These are phyloP conservation scores for Puffinus mauretanicus DNA, from an alignment of 2,113 vertebrate genomes.

Conservation along the genomic window DNA sequence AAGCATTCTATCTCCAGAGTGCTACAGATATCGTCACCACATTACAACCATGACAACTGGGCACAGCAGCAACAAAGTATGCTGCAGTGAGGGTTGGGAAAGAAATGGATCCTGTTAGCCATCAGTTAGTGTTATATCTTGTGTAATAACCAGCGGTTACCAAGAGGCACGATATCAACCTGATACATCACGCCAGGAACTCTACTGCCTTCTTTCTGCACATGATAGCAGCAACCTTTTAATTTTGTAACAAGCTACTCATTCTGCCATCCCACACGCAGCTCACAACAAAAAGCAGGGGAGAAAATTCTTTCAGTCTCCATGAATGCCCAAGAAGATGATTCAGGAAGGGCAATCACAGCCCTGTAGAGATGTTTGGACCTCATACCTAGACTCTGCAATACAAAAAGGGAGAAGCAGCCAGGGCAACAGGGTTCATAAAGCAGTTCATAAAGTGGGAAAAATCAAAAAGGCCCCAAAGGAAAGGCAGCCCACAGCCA, in stretches of 20 bases:
- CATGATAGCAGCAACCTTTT: neutral
- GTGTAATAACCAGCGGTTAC: neutral
- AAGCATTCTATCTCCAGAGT: neutral
- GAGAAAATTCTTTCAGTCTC: neutral
- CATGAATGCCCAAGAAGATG: neutral
- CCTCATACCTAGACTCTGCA: neutral
- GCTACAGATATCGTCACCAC: neutral
- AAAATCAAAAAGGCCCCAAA: neutral
- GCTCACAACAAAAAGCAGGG: neutral
- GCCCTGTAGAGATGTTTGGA: neutral
- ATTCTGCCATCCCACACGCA: slow-evolving; percentile 16
- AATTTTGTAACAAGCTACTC: slow-evolving; percentile 12
- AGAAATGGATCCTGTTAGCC: neutral
- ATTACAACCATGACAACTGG: neutral
- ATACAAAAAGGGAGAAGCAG: neutral
- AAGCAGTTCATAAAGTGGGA: neutral
- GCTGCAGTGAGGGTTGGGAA: neutral
- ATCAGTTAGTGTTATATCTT: neutral
- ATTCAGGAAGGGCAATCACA: neutral
- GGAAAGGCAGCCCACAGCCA: neutral
- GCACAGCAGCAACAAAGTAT: neutral
- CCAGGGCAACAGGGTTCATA: neutral
- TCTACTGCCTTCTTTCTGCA: neutral
- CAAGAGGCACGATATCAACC: neutral
- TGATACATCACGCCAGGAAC: neutral